A percentile compares a stretch with the other conserved stretches of the same genome.
These are phyloP conservation scores for Cenopis cana DNA, from an alignment of 2,888 invertebrate genomes.

Conservation along the genomic window DNA sequence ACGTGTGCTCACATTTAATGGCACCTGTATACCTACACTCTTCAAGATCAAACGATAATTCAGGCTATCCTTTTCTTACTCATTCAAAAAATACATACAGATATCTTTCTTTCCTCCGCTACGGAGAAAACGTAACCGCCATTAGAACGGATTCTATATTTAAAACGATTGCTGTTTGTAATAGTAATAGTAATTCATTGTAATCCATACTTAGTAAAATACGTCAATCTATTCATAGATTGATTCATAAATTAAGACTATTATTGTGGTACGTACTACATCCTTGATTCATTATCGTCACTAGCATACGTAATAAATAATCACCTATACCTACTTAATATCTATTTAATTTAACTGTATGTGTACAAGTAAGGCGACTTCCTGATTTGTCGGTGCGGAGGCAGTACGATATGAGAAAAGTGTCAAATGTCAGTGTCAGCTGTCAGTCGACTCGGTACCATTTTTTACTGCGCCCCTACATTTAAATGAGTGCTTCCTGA, in stretches of 20 bases:
- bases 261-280: slow-evolving; percentile 1
- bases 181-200: neutral
- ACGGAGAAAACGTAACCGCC: neutral
- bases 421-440: too few species aligned
- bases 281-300: slow-evolving; percentile 16
- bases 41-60: neutral
- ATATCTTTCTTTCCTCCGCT: neutral
- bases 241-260: slow-evolving; percentile 5
- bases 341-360: neutral
- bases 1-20: neutral
- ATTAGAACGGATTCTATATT: slow-evolving; percentile 11
- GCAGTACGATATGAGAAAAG: too few species aligned
- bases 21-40: too few species aligned
- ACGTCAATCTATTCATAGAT: slow-evolving; percentile 10
- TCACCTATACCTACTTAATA: neutral
- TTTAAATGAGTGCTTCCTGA: too few species aligned
- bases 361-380: too few species aligned
- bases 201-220: slow-evolving; percentile 32
- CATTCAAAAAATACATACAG: neutral
- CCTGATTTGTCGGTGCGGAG: too few species aligned
- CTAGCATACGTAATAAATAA: slow-evolving; percentile 2
- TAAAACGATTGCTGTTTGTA: slow-evolving; percentile 3
- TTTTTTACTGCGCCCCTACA: too few species aligned
- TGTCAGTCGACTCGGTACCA: too few species aligned
- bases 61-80: neutral